phyloP scores from a whole-genome alignment of 2,797 vertebrate species.

The Hydrocynus forskahlii region DNA sequence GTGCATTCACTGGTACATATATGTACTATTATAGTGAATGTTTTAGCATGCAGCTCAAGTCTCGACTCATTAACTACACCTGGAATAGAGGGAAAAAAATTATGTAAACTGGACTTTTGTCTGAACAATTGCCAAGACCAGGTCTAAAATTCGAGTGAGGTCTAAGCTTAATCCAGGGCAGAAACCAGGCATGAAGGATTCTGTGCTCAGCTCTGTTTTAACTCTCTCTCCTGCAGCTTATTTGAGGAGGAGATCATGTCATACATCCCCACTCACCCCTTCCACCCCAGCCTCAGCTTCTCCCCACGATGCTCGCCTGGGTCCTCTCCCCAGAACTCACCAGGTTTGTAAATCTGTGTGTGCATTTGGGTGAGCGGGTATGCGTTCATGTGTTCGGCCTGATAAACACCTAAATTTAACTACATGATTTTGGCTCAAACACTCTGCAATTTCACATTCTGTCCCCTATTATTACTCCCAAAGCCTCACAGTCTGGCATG shows the following conservation, averaged over 20 bases:
- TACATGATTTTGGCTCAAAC: conserved; percentile 13
- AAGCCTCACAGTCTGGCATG: not conserved
- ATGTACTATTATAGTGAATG: no score
- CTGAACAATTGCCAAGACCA: not conserved
- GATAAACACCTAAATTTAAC: not conserved
- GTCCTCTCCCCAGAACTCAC: conserved; percentile 96
- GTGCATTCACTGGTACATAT: no score
- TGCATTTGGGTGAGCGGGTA: no score
- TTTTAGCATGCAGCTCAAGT: no score
- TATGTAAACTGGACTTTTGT: not conserved
- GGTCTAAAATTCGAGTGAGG: not conserved
- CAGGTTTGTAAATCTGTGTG: conserved; percentile 77
- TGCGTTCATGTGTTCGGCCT: not conserved
- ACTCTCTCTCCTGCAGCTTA: conserved; percentile 76
- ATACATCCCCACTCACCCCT: conserved; percentile 85
- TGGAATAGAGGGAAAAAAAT: not conserved
- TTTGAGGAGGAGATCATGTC: conserved; percentile 99
- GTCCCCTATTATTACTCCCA: not conserved
- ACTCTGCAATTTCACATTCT: conserved; percentile 11
- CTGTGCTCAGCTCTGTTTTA: not conserved
- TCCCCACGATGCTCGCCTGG: conserved; percentile 95
- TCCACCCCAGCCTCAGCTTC: conserved; percentile 91
- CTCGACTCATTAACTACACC: not conserved
- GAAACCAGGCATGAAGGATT: not conserved
- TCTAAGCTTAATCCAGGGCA: not conserved